These are phyloP conservation scores for Spisula subtruncata DNA, from an alignment of 2,888 invertebrate genomes.

Conservation along the genomic window DNA sequence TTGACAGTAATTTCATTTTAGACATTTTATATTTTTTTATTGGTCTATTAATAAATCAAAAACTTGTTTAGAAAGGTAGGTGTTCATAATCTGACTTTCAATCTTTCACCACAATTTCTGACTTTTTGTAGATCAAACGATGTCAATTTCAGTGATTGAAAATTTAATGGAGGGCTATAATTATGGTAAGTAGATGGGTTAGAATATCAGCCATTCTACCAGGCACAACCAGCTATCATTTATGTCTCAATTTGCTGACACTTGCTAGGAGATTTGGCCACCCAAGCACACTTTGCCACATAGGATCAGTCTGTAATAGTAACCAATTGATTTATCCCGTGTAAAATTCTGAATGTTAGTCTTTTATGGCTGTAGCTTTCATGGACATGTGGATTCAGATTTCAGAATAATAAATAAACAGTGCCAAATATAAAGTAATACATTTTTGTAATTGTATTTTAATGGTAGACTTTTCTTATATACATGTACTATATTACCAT, in stretches of 20 bases:
- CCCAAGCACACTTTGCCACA: background rate
- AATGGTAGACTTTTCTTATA: too few species aligned
- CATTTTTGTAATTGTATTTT: too few species aligned
- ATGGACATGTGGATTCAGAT: too few species aligned
- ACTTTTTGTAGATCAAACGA: background rate
- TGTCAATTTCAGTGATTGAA: background rate
- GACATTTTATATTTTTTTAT: slow-evolving; percentile 29
- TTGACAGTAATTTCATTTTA: background rate
- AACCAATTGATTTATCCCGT: too few species aligned
- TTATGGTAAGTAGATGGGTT: background rate
- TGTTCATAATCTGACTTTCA: background rate
- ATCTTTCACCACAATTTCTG: background rate
- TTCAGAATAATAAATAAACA: too few species aligned
- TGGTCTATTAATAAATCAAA: background rate
- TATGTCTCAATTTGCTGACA: background rate
- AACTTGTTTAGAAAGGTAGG: background rate
- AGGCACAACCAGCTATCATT: background rate
- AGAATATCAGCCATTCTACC: background rate
- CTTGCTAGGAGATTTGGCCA: background rate
- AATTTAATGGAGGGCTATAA: background rate
- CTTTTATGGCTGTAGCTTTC: too few species aligned
- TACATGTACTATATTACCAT: too few species aligned
- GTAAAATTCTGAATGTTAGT: too few species aligned
- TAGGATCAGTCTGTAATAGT: too few species aligned
- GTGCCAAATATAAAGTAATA: too few species aligned